These are phyloP conservation scores for Synanthedon tipuliformis DNA, from an alignment of 2,888 invertebrate genomes.

Conservation along the genomic window DNA sequence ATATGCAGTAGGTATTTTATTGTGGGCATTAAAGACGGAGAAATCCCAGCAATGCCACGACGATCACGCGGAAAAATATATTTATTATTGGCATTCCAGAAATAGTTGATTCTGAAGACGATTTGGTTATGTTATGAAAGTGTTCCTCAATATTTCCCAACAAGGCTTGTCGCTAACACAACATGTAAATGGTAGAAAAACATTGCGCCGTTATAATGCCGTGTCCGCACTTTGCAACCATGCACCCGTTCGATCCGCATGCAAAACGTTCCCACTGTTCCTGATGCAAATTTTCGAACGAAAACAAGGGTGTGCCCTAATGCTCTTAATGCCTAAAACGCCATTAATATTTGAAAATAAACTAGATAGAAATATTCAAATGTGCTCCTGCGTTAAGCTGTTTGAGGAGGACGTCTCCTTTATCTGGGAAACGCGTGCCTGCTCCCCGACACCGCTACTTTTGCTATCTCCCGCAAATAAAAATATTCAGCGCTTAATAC, in stretches of 20 bases:
- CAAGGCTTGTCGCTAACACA: too few relatives aligned
- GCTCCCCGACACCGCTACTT: background rate
- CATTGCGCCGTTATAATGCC: too few relatives aligned
- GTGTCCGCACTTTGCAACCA: background rate
- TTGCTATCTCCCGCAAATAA: conserved; percentile 22
- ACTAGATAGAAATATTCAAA: conserved; percentile 57
- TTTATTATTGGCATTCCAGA: too few relatives aligned
- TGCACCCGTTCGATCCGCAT: background rate
- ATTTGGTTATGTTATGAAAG: too few relatives aligned
- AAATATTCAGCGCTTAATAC: background rate
- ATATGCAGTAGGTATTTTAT: too few relatives aligned
- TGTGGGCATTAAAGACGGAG: too few relatives aligned
- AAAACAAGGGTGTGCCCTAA: conserved; percentile 61
- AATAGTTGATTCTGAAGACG: too few relatives aligned
- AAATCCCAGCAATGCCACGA: too few relatives aligned
- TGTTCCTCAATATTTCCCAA: too few relatives aligned
- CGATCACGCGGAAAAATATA: too few relatives aligned
- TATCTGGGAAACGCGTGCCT: conserved; percentile 1
- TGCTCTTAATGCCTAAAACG: conserved; percentile 56
- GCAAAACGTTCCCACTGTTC: conserved; percentile 1
- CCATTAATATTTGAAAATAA: conserved; percentile 67
- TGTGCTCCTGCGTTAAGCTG: conserved; percentile 22
- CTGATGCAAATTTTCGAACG: conserved; percentile 53
- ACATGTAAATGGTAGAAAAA: too few relatives aligned
- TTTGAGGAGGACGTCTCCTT: conserved; percentile 1